Base-by-base conservation (phyloP, 2,113 vertebrate species). In the Gymnarchus niloticus region DNA sequence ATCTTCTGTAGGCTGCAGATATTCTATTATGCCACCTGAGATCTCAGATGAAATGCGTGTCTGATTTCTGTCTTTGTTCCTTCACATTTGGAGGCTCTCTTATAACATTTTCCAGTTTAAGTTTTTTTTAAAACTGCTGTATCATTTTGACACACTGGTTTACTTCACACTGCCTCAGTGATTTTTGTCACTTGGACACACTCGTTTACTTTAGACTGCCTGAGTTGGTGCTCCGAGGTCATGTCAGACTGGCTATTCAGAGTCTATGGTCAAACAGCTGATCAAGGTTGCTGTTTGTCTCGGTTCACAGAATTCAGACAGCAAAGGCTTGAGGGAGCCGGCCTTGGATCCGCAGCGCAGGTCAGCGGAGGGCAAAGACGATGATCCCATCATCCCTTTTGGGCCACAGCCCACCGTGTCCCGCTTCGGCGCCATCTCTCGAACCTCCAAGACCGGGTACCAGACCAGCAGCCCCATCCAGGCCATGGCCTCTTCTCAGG, bases 381-480 rank as follows among this genome's bases (percentile, higher is more conserved):
- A 99, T 23, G 98, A 99, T 88, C 98, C 98, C 86, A 98, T 99
- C 90, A 99, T 99, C 85, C 98, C 98, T 0, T 99, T 99, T 89
- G 98, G 98, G 86, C 96, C 98, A 85, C 93, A 96, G 88, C 98
- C 98, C 54, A 99, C 98, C 12, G 97, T 99, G 9, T 99, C 98
- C 0, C 96, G 97, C 87, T 99, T 99, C 86, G 98, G 98, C 44
- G 98, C 97, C 89, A 99, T 99, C 87, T 99, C 98, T 77, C 96
- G 97, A 88, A 98, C 97, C 85, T 96, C 98, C 78, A 99, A 99
- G 93, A 95, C 96, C 0, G 95, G 97, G 87, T 99, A 98, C 92
- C 98, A 97, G 94, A 96, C 94, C 88, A 93, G 96, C 10, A 96
- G 95, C 57, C 96, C 97, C 51, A 91, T 98, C 89, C 97, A 97